Evolutionary conservation across 2,888 invertebrate species (phyloP), one percentile per base, ranked within the genome.

Genomic region (Acanthosoma haemorrhoidale): DNA sequence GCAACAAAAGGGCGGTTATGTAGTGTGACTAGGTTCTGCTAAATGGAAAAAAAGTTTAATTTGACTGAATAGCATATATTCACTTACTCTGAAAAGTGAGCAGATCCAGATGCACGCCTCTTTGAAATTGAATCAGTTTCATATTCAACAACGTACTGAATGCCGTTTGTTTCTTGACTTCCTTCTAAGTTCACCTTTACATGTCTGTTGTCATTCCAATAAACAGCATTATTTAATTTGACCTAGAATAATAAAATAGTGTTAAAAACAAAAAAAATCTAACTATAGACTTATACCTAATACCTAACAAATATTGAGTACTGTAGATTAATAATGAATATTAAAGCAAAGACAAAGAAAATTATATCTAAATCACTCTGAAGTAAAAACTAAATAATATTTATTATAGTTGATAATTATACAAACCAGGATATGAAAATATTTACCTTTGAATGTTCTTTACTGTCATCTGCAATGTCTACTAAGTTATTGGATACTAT

Each of bases 171-270:
- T 34, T 74, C 73, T 13, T 61, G 58, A 15, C 59, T 58, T 32
- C 70, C 71, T 63, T 75, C 79, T 0, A 79, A 76, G 72, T 82
- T 83, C 1, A 84, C 66, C 9, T 79, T 79, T 69, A 83, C 80
- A 18, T 77, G 16, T 68, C 73, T 78, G 57, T 86, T 84, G 3
- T 82, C 82, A 76, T 87, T 86, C 72, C 86, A 80, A 75, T 83
- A 83, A 1, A 84, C 70, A 0, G 79, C 79, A 57, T 83, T 78
- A 11, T 79, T 77, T 2, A 81, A 71, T 9, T 79, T 80, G 16
- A 76, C 21, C 76, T 76, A 6, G 21, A 51, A 51, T 4, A 25
- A 51, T 3, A 51, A 43, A 72, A 70, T 11, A 36, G n/a, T 36
- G 8, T 36, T n/a, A 36, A 11, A 36, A 8, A 36, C 11, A 36